These are phyloP conservation scores for Ophioninae sp. DNA, from an alignment of 2,888 invertebrate genomes.

Conservation along the genomic window DNA sequence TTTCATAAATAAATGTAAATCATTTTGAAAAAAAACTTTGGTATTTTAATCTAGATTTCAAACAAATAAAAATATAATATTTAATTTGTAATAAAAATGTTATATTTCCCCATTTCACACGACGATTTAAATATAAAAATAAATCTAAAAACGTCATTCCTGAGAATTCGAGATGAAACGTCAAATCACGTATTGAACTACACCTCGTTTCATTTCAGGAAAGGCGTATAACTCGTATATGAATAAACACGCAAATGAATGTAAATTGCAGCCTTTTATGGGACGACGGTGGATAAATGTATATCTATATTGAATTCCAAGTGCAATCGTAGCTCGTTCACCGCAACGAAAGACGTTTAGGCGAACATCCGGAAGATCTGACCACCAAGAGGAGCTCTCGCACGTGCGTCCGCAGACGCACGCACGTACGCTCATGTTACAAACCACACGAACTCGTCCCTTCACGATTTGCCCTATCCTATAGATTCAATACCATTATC, in stretches of 20 bases:
- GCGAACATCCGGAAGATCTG: conserved; percentile 55
- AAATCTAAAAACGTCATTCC: too few species aligned
- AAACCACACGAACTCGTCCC: conserved; percentile 33
- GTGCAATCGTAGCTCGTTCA: conserved; percentile 41
- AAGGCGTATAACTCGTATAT: neutral
- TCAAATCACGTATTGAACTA: neutral
- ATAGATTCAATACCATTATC: conserved; percentile 53
- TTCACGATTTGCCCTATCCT: conserved; percentile 20
- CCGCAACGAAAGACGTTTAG: conserved; percentile 59
- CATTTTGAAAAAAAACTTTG: too few species aligned
- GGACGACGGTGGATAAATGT: neutral
- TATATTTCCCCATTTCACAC: neutral
- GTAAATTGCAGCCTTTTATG: conserved; percentile 8
- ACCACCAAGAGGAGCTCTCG: conserved; percentile 34
- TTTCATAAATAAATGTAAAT: too few species aligned
- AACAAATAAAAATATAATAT: too few species aligned
- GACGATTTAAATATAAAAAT: neutral
- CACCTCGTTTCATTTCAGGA: neutral
- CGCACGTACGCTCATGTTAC: conserved; percentile 56
- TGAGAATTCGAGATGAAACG: neutral
- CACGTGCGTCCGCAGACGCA: conserved; percentile 48
- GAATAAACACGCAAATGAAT: neutral
- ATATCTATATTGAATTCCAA: conserved; percentile 13
- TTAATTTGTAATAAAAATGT: neutral
- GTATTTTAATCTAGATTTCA: too few species aligned